Conservation (phyloP, 2,888 invertebrate species). For the Tethea ocularis region DNA sequence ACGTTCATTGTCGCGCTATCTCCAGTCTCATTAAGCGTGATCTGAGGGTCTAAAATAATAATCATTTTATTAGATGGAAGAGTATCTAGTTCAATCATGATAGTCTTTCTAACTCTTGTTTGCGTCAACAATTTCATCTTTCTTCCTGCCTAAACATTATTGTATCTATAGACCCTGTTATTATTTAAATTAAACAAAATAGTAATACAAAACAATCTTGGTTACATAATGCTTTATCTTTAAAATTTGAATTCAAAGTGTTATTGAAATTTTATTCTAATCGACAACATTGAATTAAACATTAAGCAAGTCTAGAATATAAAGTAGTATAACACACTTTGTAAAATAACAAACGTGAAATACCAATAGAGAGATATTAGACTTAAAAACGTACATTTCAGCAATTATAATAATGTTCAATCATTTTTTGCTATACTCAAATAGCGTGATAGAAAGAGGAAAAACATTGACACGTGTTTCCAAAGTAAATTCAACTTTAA, state of each 20-base stretch:
- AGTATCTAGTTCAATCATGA: background rate
- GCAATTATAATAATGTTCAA: background rate
- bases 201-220: too few relatives aligned
- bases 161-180: too few relatives aligned
- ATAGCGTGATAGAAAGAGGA: too few relatives aligned
- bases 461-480: too few relatives aligned
- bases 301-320: background rate
- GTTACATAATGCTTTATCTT: too few relatives aligned
- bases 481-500: too few relatives aligned
- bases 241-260: too few relatives aligned
- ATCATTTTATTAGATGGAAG: constrained; percentile 4
- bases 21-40: constrained; percentile 43
- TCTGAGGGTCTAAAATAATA: constrained; percentile 18
- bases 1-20: constrained; percentile 43
- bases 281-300: too few relatives aligned
- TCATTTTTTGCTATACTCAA: too few relatives aligned
- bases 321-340: background rate
- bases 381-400: background rate
- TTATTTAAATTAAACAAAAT: too few relatives aligned
- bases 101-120: background rate
- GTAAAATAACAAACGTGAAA: background rate
- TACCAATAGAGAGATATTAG: background rate
- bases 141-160: too few relatives aligned
- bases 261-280: background rate
- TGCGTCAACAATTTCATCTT: background rate